Percentiles rank a stretch among this genome's conserved stretches.
These are phyloP conservation scores for Chrysolina americana DNA, from an alignment of 2,888 invertebrate species.

Conservation along the genomic window DNA sequence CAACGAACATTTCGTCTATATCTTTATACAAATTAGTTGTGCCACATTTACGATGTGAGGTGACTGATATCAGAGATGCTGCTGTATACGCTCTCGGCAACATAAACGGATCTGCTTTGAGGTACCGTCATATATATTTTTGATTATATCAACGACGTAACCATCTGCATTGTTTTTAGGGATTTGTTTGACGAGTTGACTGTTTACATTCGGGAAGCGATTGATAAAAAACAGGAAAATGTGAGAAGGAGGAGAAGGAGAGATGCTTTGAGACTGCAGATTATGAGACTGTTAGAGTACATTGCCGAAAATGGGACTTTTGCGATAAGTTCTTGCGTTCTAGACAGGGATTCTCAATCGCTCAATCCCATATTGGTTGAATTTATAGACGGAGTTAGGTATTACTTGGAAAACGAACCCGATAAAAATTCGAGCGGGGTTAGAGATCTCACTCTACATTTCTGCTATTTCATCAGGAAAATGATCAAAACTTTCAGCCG, in stretches of 20 bases:
- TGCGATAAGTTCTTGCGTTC: conserved; percentile 85
- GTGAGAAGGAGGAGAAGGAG: conserved; percentile 91
- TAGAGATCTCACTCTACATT: conserved; percentile 92
- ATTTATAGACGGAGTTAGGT: conserved; percentile 94
- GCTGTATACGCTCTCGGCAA: conserved; percentile 95
- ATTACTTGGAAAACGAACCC: conserved; percentile 92
- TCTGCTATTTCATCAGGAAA: conserved; percentile 94
- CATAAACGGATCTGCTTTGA: conserved; percentile 94
- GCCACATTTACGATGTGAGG: conserved; percentile 93
- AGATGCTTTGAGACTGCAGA: conserved; percentile 92
- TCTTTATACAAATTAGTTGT: conserved; percentile 94
- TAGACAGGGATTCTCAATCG: conserved; percentile 87
- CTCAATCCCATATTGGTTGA: conserved; percentile 88
- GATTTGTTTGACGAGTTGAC: conserved; percentile 97
- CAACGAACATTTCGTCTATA: conserved; percentile 82
- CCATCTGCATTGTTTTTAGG: conserved; percentile 72
- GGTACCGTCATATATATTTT: conserved; percentile 73
- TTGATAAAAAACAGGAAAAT: conserved; percentile 98
- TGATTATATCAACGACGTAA: conserved; percentile 11
- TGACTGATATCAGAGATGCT: conserved; percentile 93
- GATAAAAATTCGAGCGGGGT: conserved; percentile 93
- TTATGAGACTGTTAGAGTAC: conserved; percentile 92
- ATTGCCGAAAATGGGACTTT: conserved; percentile 94
- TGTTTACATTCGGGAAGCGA: conserved; percentile 93
- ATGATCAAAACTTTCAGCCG: conserved; percentile 94